These are phyloP conservation scores for Agelaius phoeniceus DNA, from an alignment of 2,113 vertebrate genomes.

Conservation along the genomic window DNA sequence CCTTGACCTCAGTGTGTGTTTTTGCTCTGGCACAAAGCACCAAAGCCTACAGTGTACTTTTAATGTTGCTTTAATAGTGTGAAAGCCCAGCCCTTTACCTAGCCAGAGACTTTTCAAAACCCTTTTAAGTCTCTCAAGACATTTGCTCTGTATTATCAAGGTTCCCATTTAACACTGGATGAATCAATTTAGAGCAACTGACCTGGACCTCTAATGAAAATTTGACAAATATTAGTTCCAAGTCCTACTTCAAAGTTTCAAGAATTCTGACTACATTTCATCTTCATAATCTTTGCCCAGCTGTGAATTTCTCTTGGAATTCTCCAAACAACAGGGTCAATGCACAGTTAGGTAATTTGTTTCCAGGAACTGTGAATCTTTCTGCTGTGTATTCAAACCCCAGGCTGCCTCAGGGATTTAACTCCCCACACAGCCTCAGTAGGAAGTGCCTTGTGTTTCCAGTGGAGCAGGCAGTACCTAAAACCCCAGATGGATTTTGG, in stretches of 20 bases:
- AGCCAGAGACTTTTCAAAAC: background rate
- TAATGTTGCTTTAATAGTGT: background rate
- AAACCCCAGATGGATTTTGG: background rate
- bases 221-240: background rate
- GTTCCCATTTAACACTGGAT: background rate
- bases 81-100: background rate
- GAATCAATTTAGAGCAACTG: background rate
- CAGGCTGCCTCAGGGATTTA: background rate
- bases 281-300: background rate
- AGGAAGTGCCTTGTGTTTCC: background rate
- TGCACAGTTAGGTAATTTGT: background rate
- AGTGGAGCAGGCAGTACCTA: background rate
- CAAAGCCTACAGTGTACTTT: background rate
- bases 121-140: background rate
- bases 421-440: background rate
- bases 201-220: background rate
- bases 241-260: background rate
- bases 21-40: constrained; percentile 56
- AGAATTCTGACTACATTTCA: background rate
- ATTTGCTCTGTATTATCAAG: background rate
- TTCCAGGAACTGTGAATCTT: background rate
- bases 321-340: background rate
- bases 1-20: constrained; percentile 35
- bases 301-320: background rate
- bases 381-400: background rate